These are phyloP conservation scores for Hydropotes inermis DNA, from an alignment of 2,113 vertebrate species.

Conservation along the genomic window DNA sequence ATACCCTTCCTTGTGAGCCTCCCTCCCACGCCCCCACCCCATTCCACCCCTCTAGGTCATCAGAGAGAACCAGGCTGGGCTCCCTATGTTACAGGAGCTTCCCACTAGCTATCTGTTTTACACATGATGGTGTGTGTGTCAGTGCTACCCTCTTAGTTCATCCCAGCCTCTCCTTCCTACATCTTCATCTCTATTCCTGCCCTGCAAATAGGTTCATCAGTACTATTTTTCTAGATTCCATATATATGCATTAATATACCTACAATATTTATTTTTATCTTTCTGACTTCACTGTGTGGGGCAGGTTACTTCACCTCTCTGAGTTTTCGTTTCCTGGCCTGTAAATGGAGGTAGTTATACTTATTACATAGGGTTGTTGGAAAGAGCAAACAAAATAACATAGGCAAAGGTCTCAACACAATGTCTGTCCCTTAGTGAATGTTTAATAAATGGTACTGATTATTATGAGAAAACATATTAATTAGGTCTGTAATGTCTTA, in stretches of 20 bases:
- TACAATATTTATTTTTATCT: not conserved
- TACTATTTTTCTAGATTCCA: not conserved
- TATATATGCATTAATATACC: not conserved
- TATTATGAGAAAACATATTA: slow-evolving; percentile 59
- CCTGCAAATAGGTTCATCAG: not conserved
- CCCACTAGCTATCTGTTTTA: not conserved
- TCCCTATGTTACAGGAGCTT: not conserved
- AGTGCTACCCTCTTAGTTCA: not conserved
- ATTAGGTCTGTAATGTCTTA: slow-evolving; percentile 39
- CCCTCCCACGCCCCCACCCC: not conserved
- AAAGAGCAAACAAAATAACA: slow-evolving; percentile 32
- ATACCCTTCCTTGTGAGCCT: not conserved
- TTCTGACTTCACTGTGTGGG: not conserved
- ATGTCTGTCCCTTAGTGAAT: slow-evolving; percentile 21
- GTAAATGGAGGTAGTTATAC: not conserved
- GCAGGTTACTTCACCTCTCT: not conserved
- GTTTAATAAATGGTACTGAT: slow-evolving; percentile 50
- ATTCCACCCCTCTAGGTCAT: not conserved
- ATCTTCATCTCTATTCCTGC: not conserved
- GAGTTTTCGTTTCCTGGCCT: not conserved
- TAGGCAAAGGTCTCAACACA: not conserved
- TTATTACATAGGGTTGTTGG: not conserved
- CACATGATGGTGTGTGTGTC: not conserved
- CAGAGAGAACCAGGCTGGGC: not conserved
- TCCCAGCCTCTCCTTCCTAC: not conserved